phyloP scores from a whole-genome alignment of 2,113 vertebrate genomes.

The Oryctolagus cuniculus region mOryCun1.1 NC_091445.1:1946001-1946500 shows the following conservation, averaged over 20 bases:
- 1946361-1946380: too few species aligned
- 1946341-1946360: too few species aligned
- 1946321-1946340: too few species aligned
- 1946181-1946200: not conserved
- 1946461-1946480: too few species aligned
- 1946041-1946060: conserved; percentile 36
- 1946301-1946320: too few species aligned
- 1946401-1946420: too few species aligned
- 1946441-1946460: too few species aligned
- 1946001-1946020: not conserved
- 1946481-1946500: too few species aligned
- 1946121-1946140: conserved; percentile 22
- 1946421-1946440: too few species aligned
- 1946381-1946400: too few species aligned
- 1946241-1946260: not conserved
- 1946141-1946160: not conserved
- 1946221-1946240: not conserved
- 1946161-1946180: not conserved
- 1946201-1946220: not conserved
- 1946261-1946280: not conserved
- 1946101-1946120: conserved; percentile 2
- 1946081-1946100: conserved; percentile 9
- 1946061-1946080: conserved; percentile 30
- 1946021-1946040: not conserved
- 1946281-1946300: not conserved